Evolutionary conservation across 2,888 invertebrate species (phyloP), one percentile per base, ranked within the genome.

Genomic region (Rhogogaster chlorosoma): DNA sequence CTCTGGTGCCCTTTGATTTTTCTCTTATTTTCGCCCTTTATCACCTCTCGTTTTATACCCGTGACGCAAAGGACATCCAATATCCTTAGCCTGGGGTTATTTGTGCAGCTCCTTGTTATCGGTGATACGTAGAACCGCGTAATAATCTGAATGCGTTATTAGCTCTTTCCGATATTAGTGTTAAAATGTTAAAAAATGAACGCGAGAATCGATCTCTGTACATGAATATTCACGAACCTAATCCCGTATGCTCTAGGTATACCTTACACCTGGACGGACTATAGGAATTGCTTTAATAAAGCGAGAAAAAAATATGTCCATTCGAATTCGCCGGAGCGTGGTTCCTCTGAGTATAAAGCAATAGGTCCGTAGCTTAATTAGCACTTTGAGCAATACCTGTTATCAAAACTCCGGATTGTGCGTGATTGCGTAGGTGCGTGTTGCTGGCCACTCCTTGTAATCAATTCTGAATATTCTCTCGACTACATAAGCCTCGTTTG

Each of bases 391-490:
- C n/a, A 36, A 70, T 38, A 32, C 70, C 36, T 32, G 36, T 36
- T n/a, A 15, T 9, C 15, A 32, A 71, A 71, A 12, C 38, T 38
- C 32, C 15, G 18, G n/a, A 71, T 71, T 32, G 32, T 38, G 70
- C 70, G 70, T 71, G 70, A 71, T 15, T n/a, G 70, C 36, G 22
- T 71, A 18, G 26, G 22, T 42, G 71, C 71, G 71, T 73, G 71
- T 22, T 42, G 22, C 67, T 67, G 10, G 67, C 71, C 22, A 36
- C 71, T 42, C 71, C 71, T 73, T n/a, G 71, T 73, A 73, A 73
- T 73, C 71, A 73, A 42, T 73, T 73, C 22, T 73, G 36, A 38
- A 73, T 73, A 38, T 73, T 73, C 38, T 73, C 38, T 42, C 71
- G 42, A 38, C 53, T 53, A 38, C 71, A 0, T n/a, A 7, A 38